A percentile compares a stretch with the other conserved stretches of the same genome.
Conservation (phyloP, 2,113 vertebrate species). For the Australoheros scitulus region DNA sequence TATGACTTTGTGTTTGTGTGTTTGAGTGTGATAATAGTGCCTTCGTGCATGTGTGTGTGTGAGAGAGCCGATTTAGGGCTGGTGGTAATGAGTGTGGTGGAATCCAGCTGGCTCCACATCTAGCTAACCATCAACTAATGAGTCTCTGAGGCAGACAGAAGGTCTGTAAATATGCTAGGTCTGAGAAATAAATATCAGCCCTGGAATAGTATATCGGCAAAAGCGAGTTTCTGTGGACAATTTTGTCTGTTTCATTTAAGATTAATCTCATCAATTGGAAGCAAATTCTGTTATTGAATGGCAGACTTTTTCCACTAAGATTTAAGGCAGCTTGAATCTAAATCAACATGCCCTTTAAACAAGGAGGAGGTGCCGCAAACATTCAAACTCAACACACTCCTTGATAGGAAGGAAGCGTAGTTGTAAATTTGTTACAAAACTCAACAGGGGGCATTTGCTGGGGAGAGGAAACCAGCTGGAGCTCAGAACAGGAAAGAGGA, state of each 20-base stretch:
- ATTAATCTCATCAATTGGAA: neutral
- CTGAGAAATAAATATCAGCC: neutral
- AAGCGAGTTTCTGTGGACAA: neutral
- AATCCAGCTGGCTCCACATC: conserved; percentile 65
- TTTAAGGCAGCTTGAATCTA: neutral
- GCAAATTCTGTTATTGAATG: neutral
- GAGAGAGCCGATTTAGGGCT: conserved; percentile 48
- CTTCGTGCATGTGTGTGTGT: neutral
- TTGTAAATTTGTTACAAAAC: conserved; percentile 49
- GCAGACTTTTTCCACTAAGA: neutral
- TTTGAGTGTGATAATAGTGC: conserved; percentile 10
- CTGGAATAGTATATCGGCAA: neutral
- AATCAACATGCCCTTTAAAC: conserved; percentile 5
- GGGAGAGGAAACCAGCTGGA: conserved; percentile 29
- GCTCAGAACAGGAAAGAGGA: conserved; percentile 21
- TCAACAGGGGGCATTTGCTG: conserved; percentile 35
- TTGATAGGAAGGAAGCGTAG: conserved; percentile 43
- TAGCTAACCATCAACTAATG: conserved; percentile 70
- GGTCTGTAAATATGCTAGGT: neutral
- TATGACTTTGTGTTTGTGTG: conserved; percentile 28
- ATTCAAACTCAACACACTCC: neutral
- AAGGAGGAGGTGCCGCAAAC: conserved; percentile 5
- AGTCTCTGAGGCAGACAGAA: conserved; percentile 35
- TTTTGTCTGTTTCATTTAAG: neutral
- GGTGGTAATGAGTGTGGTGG: conserved; percentile 38